phyloP scores from a whole-genome alignment of 2,113 vertebrate genomes.

The Gnathonemus longibarbis region DNA sequence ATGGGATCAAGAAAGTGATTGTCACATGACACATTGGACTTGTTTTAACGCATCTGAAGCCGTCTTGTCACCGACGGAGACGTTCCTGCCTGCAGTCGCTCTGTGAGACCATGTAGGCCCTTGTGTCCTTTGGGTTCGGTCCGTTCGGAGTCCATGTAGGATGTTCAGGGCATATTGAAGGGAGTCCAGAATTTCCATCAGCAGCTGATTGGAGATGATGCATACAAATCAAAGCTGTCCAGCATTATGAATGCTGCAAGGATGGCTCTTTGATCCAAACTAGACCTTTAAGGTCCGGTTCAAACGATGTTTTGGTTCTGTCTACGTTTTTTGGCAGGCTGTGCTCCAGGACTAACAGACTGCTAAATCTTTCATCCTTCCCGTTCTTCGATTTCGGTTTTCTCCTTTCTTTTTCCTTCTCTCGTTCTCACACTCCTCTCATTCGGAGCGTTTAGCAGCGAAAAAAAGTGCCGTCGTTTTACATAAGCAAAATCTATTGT shows the following conservation, averaged over 20 bases:
- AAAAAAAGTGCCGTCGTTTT: not conserved
- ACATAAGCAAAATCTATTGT: conserved; percentile 7
- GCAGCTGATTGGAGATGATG: not conserved
- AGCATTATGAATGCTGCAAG: not conserved
- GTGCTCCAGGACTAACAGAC: not conserved
- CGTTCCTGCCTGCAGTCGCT: not conserved
- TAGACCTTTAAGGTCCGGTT: not conserved
- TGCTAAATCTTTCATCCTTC: not conserved
- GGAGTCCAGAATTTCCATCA: not conserved
- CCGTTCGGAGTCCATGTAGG: not conserved
- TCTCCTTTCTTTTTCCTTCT: not conserved
- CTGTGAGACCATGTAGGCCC: not conserved
- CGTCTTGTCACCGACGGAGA: not conserved
- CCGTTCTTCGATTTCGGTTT: not conserved
- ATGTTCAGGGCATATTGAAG: no score
- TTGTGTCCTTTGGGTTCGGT: not conserved
- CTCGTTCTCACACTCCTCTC: not conserved
- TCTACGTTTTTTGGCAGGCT: not conserved
- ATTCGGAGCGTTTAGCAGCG: not conserved
- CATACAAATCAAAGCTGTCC: not conserved
- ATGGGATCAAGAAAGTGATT: not conserved
- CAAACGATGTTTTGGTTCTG: not conserved
- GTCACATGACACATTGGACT: not conserved
- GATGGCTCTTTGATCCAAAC: not conserved
- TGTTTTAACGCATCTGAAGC: not conserved